A percentile compares a stretch with the other conserved stretches of the same genome.
Conservation (phyloP, 2,113 vertebrate genomes). For the Gopherus flavomarginatus region DNA sequence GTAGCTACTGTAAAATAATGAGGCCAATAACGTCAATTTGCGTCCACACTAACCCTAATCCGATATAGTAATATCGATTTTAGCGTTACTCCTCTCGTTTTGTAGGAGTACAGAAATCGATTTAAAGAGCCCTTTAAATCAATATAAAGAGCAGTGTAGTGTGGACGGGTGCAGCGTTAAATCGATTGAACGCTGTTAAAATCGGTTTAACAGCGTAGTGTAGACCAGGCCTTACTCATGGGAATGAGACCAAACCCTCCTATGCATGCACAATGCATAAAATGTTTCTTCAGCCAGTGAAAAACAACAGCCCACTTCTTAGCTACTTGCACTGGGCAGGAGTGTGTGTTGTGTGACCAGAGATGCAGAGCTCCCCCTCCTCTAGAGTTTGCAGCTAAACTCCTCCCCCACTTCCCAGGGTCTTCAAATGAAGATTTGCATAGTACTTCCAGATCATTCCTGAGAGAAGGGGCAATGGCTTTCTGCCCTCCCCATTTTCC, state of each 20-base stretch:
- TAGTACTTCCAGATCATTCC: slow-evolving; percentile 66
- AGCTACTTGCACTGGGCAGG: background rate
- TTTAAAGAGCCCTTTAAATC: too few species aligned
- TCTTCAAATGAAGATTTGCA: slow-evolving; percentile 76
- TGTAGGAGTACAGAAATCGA: too few species aligned
- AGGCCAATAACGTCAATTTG: too few species aligned
- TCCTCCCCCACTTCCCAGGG: slow-evolving; percentile 73
- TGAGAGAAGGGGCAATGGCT: slow-evolving; percentile 61
- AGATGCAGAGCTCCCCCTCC: slow-evolving; percentile 42
- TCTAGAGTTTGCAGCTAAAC: slow-evolving; percentile 52
- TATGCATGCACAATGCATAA: background rate
- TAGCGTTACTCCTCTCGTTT: too few species aligned
- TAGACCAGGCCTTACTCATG: background rate
- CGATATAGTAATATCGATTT: too few species aligned
- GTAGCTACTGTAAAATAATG: too few species aligned
- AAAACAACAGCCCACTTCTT: background rate
- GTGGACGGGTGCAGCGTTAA: too few species aligned
- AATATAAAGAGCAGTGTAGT: too few species aligned
- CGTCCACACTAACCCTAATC: too few species aligned
- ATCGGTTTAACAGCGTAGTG: too few species aligned
- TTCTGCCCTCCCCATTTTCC: slow-evolving; percentile 29
- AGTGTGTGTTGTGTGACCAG: background rate
- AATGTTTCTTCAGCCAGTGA: slow-evolving; percentile 7
- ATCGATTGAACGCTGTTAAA: too few species aligned
- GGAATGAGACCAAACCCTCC: background rate